These are phyloP conservation scores for Pangasius mekongensis DNA, from an alignment of 2,797 vertebrate genomes.

Conservation along the genomic window DNA sequence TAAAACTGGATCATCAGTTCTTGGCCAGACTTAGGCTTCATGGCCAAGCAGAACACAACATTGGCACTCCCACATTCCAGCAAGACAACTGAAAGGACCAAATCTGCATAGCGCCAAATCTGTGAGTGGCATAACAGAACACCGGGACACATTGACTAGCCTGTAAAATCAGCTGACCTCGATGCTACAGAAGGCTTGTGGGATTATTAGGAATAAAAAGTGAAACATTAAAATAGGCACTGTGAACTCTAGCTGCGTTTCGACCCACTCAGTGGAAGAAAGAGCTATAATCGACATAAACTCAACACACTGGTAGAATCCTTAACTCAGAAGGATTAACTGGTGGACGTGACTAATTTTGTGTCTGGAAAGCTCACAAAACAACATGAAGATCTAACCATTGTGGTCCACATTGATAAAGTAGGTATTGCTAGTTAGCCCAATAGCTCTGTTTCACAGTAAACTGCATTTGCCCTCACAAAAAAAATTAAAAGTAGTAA, in stretches of 20 bases:
- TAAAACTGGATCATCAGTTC: neutral
- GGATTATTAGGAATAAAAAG: neutral
- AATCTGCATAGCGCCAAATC: neutral
- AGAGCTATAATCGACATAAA: neutral
- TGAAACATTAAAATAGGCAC: neutral
- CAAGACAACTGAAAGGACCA: neutral
- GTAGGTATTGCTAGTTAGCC: neutral
- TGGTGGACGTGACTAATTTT: neutral
- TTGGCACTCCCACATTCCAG: neutral
- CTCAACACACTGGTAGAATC: neutral
- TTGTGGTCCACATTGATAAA: neutral
- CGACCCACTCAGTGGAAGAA: neutral
- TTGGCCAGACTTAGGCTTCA: neutral
- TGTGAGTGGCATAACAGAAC: neutral
- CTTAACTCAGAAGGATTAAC: neutral
- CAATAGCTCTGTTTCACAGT: neutral
- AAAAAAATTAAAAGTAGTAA: neutral
- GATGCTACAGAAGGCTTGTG: neutral
- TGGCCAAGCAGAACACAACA: neutral
- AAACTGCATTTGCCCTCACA: neutral
- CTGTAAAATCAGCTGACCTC: neutral
- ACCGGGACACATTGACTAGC: neutral
- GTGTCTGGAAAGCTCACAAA: neutral
- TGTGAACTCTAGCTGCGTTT: neutral
- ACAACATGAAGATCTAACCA: neutral